Evolutionary conservation across 2,113 vertebrate species (phyloP).

Genomic region (Hystrix cristata): DNA sequence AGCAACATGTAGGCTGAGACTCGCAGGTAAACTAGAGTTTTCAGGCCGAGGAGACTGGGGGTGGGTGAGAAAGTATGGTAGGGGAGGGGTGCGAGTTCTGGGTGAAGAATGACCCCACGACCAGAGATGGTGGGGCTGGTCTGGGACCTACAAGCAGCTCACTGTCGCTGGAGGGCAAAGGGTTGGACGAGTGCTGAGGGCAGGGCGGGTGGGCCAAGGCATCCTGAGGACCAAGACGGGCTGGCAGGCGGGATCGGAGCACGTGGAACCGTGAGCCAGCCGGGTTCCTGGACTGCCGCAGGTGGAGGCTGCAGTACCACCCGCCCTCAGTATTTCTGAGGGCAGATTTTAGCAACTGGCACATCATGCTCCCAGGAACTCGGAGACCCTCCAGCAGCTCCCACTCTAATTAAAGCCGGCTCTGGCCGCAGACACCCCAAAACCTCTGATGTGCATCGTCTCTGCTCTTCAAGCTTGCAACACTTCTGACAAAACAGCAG

Average conservation of each 20-base stretch:
- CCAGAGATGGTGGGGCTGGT: background rate
- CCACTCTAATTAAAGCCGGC: background rate
- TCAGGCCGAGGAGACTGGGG: background rate
- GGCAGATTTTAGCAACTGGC: background rate
- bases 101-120: background rate
- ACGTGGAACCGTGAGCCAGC: accelerated
- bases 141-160: background rate
- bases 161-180: accelerated
- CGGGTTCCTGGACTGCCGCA: too few relatives aligned
- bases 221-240: background rate
- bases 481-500: background rate
- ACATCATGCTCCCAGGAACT: background rate
- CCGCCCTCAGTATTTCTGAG: background rate
- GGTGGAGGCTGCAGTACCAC: too few relatives aligned
- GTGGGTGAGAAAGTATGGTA: background rate
- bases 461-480: background rate
- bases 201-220: accelerated
- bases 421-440: background rate
- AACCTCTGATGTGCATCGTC: background rate
- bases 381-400: background rate
- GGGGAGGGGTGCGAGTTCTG: background rate
- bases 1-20: background rate
- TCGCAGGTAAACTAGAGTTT: background rate
- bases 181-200: too few relatives aligned
- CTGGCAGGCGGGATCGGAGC: too few relatives aligned